Conservation (phyloP, 2,797 vertebrate genomes). For the Propithecus deckenii region DNA sequence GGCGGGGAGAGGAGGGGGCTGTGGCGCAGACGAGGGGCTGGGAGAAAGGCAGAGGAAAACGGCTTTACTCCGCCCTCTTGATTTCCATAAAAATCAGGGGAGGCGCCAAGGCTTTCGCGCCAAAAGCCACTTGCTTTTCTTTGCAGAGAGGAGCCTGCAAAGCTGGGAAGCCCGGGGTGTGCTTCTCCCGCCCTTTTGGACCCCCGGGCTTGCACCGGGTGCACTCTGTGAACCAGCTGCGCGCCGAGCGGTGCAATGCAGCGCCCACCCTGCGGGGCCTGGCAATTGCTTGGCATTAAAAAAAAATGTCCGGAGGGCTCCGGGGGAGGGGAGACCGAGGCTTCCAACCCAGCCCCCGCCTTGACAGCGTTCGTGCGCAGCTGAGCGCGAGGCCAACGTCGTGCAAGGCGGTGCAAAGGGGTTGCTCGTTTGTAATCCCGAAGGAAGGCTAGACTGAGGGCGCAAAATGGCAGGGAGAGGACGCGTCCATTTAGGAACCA, state of each 20-base stretch:
- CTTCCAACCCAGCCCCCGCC: constrained; percentile 53
- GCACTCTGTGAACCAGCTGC: constrained; percentile 46
- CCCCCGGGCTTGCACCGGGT: constrained; percentile 52
- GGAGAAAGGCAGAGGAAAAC: constrained; percentile 55
- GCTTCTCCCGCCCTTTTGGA: constrained; percentile 57
- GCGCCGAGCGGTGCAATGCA: neutral
- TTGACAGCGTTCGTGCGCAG: constrained; percentile 47
- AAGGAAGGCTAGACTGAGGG: neutral
- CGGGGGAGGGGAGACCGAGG: neutral
- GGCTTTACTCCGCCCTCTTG: constrained; percentile 78
- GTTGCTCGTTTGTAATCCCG: neutral
- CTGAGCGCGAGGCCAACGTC: constrained; percentile 44
- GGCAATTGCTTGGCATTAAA: neutral
- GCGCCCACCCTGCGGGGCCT: neutral
- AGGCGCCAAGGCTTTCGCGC: constrained; percentile 87
- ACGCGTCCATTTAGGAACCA: neutral
- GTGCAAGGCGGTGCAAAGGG: neutral
- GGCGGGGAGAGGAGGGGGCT: constrained; percentile 76
- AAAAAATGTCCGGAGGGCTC: neutral
- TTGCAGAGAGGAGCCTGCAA: constrained; percentile 47
- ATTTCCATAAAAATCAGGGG: constrained; percentile 86
- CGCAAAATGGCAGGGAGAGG: neutral
- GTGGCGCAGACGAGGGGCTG: constrained; percentile 72
- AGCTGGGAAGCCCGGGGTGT: constrained; percentile 19
- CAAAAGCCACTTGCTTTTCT: constrained; percentile 84